A percentile compares a stretch with the other conserved stretches of the same genome.
phyloP scores from a whole-genome alignment of 2,888 invertebrate species.

The Sphinx pinastri region DNA sequence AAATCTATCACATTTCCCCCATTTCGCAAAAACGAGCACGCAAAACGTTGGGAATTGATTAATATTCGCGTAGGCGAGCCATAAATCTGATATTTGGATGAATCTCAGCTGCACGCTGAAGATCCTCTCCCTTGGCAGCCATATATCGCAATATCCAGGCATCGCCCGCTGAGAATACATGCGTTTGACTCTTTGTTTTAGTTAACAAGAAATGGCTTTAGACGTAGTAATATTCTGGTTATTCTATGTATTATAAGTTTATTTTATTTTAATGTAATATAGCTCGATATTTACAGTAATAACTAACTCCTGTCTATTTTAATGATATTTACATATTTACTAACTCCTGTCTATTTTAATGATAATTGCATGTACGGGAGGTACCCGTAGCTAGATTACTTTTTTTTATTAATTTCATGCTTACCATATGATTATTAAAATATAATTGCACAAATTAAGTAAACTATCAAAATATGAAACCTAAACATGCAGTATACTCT shows the following conservation, averaged over 20 bases:
- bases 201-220: conserved; percentile 26
- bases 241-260: background rate
- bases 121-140: conserved; percentile 69
- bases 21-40: conserved; percentile 15
- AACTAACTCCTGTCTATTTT: no score
- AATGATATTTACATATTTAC: no score
- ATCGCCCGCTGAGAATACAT: conserved; percentile 56
- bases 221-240: background rate
- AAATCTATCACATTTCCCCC: conserved; percentile 17
- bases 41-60: conserved; percentile 53
- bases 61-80: conserved; percentile 67
- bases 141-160: conserved; percentile 75
- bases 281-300: background rate
- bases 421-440: no score
- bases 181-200: conserved; percentile 22
- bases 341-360: no score
- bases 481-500: no score
- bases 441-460: no score
- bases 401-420: no score
- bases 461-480: no score
- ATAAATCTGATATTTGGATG: conserved; percentile 74
- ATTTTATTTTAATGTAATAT: background rate
- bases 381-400: no score
- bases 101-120: conserved; percentile 70
- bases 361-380: no score